Evolutionary conservation across 53 echinoderm and acorn worm genomes (phyloP).

Genomic region (Holothuria scabra): DNA sequence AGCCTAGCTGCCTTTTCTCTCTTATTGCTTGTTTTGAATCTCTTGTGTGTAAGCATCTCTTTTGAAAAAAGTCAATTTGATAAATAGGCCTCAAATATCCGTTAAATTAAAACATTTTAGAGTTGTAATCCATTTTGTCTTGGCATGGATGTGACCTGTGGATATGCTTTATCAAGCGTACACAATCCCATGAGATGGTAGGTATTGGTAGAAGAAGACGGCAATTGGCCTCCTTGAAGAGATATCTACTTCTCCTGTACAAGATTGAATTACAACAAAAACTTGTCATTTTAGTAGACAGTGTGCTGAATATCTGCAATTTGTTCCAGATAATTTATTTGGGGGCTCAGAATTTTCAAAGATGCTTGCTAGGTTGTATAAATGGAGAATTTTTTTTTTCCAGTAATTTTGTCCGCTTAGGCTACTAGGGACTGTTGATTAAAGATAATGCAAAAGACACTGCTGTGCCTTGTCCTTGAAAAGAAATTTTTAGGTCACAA

Average conservation of each 20-base stretch:
- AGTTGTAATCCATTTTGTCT: not conserved
- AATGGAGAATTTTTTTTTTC: too few species aligned
- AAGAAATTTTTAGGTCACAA: too few species aligned
- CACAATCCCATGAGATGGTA: not conserved
- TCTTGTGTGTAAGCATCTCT: not conserved
- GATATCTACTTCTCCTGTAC: not conserved
- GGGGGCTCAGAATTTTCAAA: not conserved
- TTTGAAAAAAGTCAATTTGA: not conserved
- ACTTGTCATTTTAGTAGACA: slow-evolving; percentile 22
- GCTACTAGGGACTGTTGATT: too few species aligned
- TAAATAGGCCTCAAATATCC: slow-evolving; percentile 6
- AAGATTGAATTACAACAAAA: slow-evolving; percentile 5
- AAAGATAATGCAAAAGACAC: too few species aligned
- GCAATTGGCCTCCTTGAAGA: not conserved
- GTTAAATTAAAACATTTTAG: slow-evolving; percentile 19
- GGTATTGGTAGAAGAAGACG: not conserved
- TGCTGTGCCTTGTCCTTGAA: too few species aligned
- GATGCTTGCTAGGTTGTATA: too few species aligned
- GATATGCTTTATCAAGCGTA: slow-evolving; percentile 18
- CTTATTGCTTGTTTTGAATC: too few species aligned
- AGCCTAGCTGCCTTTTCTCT: too few species aligned
- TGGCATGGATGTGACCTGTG: not conserved
- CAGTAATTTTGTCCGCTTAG: too few species aligned
- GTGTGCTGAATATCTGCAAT: slow-evolving; percentile 12
- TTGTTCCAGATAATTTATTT: slow-evolving; percentile 16